Evolutionary conservation across 1,140 invertebrate species (phyloP).

Genomic region (Doryteuthis pealeii): DNA sequence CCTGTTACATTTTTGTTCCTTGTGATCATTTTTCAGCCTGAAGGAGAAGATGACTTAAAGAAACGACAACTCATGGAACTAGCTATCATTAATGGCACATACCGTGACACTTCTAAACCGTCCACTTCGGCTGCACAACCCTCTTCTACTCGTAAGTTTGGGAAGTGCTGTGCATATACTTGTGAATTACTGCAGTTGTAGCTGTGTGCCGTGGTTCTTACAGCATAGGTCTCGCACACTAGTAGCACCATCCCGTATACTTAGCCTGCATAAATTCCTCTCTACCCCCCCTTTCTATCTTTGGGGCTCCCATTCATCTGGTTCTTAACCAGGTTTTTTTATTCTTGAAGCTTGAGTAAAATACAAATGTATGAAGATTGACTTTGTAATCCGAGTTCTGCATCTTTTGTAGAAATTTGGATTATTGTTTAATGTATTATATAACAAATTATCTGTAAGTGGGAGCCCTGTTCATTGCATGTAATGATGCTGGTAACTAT

Average conservation of each 20-base stretch:
- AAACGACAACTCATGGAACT: conserved; percentile 99
- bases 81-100: conserved; percentile 99
- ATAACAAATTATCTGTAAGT: too few species aligned
- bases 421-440: too few species aligned
- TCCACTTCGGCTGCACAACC: conserved; percentile 36
- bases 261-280: conserved; percentile 28
- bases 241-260: conserved; percentile 20
- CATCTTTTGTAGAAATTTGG: too few species aligned
- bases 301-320: neutral
- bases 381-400: too few species aligned
- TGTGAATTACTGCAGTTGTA: conserved; percentile 19
- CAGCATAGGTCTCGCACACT: conserved; percentile 33
- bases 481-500: too few species aligned
- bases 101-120: conserved; percentile 70
- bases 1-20: conserved; percentile 14
- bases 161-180: conserved; percentile 1
- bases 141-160: conserved; percentile 48
- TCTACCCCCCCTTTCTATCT: conserved; percentile 22
- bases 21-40: conserved; percentile 71
- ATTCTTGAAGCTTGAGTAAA: too few species aligned
- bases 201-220: conserved; percentile 35
- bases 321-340: too few species aligned
- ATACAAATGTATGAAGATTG: too few species aligned
- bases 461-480: too few species aligned
- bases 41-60: conserved; percentile 99